Conservation (phyloP, 2,113 vertebrate genomes). For the Nesoenas mayeri region DNA sequence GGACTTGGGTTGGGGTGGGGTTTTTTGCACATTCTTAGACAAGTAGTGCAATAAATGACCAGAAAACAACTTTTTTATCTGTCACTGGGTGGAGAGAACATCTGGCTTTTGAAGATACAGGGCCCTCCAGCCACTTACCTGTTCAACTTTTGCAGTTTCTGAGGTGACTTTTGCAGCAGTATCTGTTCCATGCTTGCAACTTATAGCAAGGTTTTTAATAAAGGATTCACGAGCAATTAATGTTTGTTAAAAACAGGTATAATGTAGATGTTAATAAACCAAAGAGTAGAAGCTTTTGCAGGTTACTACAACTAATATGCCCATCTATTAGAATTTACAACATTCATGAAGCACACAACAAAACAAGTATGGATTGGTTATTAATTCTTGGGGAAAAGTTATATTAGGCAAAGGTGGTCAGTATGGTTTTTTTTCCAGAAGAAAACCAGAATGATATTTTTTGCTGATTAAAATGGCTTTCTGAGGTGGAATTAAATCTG, state of each 20-base stretch:
- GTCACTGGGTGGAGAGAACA: not conserved
- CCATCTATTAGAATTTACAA: not conserved
- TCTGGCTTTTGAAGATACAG: not conserved
- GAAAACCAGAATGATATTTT: not conserved
- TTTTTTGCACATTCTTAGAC: not conserved
- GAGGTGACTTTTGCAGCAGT: not conserved
- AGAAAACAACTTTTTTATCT: not conserved
- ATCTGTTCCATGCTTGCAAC: not conserved
- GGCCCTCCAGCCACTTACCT: not conserved
- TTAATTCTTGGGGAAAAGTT: not conserved
- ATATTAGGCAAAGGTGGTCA: not conserved
- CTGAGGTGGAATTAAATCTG: not conserved
- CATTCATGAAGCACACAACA: not conserved
- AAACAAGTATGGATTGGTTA: not conserved
- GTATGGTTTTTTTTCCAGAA: not conserved
- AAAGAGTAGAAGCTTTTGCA: not conserved
- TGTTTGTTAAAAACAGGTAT: not conserved
- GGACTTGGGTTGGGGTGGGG: accelerated
- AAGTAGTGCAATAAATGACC: not conserved
- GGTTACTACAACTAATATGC: not conserved
- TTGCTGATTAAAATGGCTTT: not conserved
- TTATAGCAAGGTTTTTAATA: not conserved
- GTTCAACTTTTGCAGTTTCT: not conserved
- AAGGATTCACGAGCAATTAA: not conserved
- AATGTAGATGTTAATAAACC: not conserved